Evolutionary conservation across 2,888 invertebrate species (phyloP), one percentile per base, ranked within the genome.

Genomic region (Crepidodera aurea): DNA sequence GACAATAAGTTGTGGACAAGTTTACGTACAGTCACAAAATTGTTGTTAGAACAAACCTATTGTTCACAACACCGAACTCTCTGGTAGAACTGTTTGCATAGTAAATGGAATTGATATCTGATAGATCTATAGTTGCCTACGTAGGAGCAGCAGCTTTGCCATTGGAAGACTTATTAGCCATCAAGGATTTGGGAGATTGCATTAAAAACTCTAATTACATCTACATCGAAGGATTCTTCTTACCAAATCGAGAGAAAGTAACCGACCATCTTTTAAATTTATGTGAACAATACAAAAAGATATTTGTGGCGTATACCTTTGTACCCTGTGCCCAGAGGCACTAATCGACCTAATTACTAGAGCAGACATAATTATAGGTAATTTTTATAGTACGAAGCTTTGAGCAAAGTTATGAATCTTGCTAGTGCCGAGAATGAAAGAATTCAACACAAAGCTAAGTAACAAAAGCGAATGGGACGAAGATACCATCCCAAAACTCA

Each of bases 181-280:
- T 68, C 27, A n/a, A 66, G 51, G 68, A 73, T 34, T 71, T 75
- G 32, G 39, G 57, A 12, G 16, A 54, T 0, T 48, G 75, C 12
- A 63, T 80, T n/a, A 59, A 74, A 15, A 61, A 66, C 15, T 73
- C 76, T 8, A 62, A 74, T 50, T 67, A 81, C 22, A 72, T 85
- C 29, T 86, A 86, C 67, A 78, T 87, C 56, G 87, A 87, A 76
- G 86, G 85, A 5, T 87, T 84, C 75, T 87, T 87, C 73, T 73
- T 87, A 44, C 83, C 84, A 0, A 79, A 84, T 19, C 80, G 85
- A 16, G 74, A 76, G 25, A 78, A 81, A 16, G 79, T 82, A 4
- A 82, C 83, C 2, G 71, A 80, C 32, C 79, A 81, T 68, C 76
- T 86, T 22, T 71, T 83, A 40, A 73, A 82, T 18, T 78, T 81